Conservation (phyloP, 2,888 invertebrate species). For the Aelia acuminata region DNA sequence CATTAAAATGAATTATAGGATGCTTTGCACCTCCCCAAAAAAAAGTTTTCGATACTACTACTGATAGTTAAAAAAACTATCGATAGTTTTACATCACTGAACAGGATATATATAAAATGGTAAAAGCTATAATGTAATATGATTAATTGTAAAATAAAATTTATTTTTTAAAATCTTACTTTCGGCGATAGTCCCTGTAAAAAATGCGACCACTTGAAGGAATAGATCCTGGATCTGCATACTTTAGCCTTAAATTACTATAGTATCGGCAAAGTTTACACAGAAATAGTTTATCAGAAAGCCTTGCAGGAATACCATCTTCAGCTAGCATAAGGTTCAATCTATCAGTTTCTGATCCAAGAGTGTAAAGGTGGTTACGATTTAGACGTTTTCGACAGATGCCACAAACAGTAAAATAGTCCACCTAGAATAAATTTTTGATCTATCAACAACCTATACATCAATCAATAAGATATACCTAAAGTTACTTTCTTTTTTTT, state of each 20-base stretch:
- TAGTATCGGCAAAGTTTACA: constrained; percentile 88
- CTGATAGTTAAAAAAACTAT: too few species aligned
- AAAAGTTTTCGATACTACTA: too few species aligned
- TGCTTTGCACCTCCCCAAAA: too few species aligned
- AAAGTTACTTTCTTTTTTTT: not conserved
- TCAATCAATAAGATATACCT: not conserved
- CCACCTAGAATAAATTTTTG: constrained; percentile 70
- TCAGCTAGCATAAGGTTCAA: constrained; percentile 69
- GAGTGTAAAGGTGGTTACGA: constrained; percentile 79
- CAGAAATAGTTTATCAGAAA: constrained; percentile 80
- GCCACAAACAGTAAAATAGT: constrained; percentile 82
- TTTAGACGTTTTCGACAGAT: constrained; percentile 83
- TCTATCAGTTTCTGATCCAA: constrained; percentile 74
- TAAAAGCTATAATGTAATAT: too few species aligned
- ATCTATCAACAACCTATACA: not conserved
- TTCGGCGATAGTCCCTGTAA: constrained; percentile 76
- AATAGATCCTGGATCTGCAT: constrained; percentile 68
- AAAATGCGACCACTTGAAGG: constrained; percentile 72
- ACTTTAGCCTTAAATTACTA: constrained; percentile 79
- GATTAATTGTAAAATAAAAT: too few species aligned
- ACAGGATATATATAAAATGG: too few species aligned
- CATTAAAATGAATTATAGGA: too few species aligned
- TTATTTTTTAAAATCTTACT: constrained; percentile 73
- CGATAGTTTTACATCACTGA: too few species aligned
- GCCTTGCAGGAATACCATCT: constrained; percentile 78